phyloP scores from a whole-genome alignment of 2,888 invertebrate species.

The Dolomedes plantarius region DNA sequence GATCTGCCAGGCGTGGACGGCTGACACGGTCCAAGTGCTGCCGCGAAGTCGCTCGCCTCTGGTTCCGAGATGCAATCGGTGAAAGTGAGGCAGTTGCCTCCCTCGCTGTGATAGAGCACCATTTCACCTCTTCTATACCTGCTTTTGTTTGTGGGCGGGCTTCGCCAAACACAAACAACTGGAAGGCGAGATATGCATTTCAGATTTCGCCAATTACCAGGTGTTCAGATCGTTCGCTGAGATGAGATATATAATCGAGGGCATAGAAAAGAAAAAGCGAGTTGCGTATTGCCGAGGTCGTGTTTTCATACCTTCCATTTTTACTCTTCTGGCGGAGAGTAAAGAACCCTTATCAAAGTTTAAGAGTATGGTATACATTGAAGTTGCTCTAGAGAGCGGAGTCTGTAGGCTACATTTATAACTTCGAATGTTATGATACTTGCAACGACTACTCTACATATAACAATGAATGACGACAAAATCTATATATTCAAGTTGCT shows the following conservation, averaged over 20 bases:
- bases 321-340: too few relatives aligned
- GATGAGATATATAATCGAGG: background rate
- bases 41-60: conserved; percentile 5
- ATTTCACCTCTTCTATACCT: background rate
- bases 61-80: conserved; percentile 15
- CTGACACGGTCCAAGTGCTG: conserved; percentile 16
- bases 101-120: background rate
- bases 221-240: background rate
- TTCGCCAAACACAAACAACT: background rate
- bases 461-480: too few relatives aligned
- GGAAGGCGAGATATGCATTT: background rate
- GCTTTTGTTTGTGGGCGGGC: background rate
- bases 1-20: conserved; percentile 35
- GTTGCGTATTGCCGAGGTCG: too few relatives aligned
- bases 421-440: too few relatives aligned
- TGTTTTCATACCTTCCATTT: too few relatives aligned
- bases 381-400: too few relatives aligned
- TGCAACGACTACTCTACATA: too few relatives aligned
- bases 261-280: too few relatives aligned
- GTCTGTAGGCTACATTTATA: too few relatives aligned
- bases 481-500: too few relatives aligned
- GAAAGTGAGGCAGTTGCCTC: conserved; percentile 15
- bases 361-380: too few relatives aligned
- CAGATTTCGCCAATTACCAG: background rate
- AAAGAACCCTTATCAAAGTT: too few relatives aligned